phyloP scores from a whole-genome alignment of 2,888 invertebrate genomes.

The Drosophila mimetica region DNA sequence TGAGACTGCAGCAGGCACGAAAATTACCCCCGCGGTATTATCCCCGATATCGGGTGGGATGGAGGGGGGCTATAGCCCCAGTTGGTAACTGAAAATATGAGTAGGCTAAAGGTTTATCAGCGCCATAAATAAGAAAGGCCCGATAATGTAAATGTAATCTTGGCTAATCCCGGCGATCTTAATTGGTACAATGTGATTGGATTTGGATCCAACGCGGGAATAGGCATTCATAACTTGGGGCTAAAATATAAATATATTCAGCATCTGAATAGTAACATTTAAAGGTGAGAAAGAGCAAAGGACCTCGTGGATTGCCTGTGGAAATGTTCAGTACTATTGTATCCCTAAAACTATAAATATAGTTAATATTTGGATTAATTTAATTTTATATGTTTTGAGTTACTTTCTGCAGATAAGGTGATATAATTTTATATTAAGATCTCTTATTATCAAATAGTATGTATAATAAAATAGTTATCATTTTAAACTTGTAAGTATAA shows the following conservation, averaged over 20 bases:
- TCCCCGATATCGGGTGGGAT: background rate
- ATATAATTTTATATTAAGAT: too few relatives aligned
- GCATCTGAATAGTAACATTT: background rate
- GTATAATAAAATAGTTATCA: too few relatives aligned
- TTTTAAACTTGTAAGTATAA: too few relatives aligned
- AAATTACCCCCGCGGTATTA: conserved; percentile 16
- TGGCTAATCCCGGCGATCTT: conserved; percentile 41
- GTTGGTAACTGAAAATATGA: conserved; percentile 37
- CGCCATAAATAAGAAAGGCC: conserved; percentile 24
- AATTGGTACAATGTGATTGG: conserved; percentile 31
- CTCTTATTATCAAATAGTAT: too few relatives aligned
- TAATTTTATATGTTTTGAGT: too few relatives aligned
- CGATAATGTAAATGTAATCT: conserved; percentile 45
- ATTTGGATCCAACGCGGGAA: background rate
- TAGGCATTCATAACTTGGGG: conserved; percentile 4
- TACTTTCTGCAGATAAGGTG: too few relatives aligned
- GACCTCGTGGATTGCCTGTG: background rate
- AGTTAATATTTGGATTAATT: too few relatives aligned
- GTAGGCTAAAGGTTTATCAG: conserved; percentile 48
- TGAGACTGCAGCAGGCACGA: conserved; percentile 55
- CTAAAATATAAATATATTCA: conserved; percentile 2
- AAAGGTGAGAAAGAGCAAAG: background rate
- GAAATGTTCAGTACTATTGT: too few relatives aligned
- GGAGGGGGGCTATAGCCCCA: background rate
- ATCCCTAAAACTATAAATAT: too few relatives aligned